Evolutionary conservation across 2,113 vertebrate genomes (phyloP).

Genomic region (Cephalopholis sonnerati): DNA sequence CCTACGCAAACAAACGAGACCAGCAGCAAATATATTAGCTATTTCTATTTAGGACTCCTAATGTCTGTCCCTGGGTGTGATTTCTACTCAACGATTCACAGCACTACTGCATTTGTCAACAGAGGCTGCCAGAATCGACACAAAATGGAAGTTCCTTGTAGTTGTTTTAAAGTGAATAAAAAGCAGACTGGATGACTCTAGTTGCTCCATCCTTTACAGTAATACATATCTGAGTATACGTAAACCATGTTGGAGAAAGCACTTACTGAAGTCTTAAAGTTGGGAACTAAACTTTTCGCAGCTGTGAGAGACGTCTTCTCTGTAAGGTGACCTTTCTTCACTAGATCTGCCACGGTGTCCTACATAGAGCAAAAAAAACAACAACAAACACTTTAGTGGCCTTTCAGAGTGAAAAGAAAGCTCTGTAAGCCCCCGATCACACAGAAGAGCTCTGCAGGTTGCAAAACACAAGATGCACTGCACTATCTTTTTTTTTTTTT

Average conservation of each 20-base stretch:
- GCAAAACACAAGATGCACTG: too few relatives aligned
- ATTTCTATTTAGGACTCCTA: too few relatives aligned
- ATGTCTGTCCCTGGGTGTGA: too few relatives aligned
- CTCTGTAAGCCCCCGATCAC: not conserved
- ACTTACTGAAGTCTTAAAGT: slow-evolving; percentile 89
- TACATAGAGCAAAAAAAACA: slow-evolving; percentile 65
- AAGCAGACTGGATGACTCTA: not conserved
- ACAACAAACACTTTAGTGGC: not conserved
- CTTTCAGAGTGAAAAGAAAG: not conserved
- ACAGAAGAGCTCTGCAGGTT: too few relatives aligned
- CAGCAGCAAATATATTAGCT: too few relatives aligned
- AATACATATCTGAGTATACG: not conserved
- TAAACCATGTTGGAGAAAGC: not conserved
- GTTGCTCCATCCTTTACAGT: not conserved
- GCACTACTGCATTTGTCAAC: too few relatives aligned
- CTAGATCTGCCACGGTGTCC: slow-evolving; percentile 86
- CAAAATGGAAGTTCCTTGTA: too few relatives aligned
- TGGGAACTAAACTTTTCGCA: slow-evolving; percentile 86
- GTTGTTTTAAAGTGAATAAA: not conserved
- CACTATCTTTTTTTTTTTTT: too few relatives aligned
- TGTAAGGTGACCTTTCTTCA: slow-evolving; percentile 88
- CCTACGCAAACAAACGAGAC: too few relatives aligned
- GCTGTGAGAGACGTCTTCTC: slow-evolving; percentile 87
- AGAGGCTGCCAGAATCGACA: too few relatives aligned
- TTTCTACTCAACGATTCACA: too few relatives aligned